Percentiles rank a stretch among this genome's conserved stretches.
phyloP scores from a whole-genome alignment of 2,113 vertebrate species.

The Anguilla rostrata region DNA sequence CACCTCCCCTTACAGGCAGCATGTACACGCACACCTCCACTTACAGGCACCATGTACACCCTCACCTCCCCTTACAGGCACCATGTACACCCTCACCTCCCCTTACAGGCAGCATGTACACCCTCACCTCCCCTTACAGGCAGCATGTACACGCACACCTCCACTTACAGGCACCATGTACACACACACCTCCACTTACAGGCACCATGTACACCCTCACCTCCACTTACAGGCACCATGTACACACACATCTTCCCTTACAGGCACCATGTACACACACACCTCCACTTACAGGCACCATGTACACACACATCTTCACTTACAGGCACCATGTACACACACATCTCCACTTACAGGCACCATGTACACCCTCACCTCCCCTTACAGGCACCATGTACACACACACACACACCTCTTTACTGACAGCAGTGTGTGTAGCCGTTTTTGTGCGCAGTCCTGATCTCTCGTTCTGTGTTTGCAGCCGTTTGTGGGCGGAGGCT shows the following conservation, averaged over 20 bases:
- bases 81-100: neutral
- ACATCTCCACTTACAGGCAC: neutral
- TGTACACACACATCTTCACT: neutral
- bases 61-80: neutral
- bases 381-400: neutral
- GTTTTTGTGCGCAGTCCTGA: neutral
- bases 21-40: neutral
- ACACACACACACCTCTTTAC: no score
- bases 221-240: neutral
- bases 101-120: neutral
- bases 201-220: no score
- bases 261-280: neutral
- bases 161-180: no score
- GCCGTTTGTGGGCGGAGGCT: slow-evolving; percentile 92
- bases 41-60: neutral
- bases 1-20: neutral
- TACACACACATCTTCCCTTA: neutral
- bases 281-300: neutral
- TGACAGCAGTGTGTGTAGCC: no score
- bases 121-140: no score
- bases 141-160: no score
- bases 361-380: neutral
- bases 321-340: neutral
- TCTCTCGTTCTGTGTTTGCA: slow-evolving; percentile 44
- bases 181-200: no score